Percentiles rank a stretch among this genome's conserved stretches.
Evolutionary conservation across 2,113 vertebrate species (phyloP).

Genomic region (Forbesichthys papilliferus): DNA sequence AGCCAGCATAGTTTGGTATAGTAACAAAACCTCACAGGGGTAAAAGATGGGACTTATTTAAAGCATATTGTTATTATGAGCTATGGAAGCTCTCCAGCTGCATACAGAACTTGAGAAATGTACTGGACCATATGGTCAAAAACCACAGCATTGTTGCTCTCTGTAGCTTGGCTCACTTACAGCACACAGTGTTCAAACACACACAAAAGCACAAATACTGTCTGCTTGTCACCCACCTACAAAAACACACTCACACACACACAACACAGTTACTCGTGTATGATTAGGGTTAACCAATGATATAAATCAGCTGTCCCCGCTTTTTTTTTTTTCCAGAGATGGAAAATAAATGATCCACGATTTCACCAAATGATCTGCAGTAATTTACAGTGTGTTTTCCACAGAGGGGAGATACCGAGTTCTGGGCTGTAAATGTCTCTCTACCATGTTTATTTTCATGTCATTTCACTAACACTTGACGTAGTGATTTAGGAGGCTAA

Average conservation of each 20-base stretch:
- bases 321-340: constrained; percentile 24
- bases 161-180: constrained; percentile 36
- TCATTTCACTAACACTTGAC: constrained; percentile 71
- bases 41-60: constrained; percentile 55
- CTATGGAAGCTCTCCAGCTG: constrained; percentile 60
- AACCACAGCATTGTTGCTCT: constrained; percentile 51
- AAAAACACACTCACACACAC: constrained; percentile 32
- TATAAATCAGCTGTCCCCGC: constrained; percentile 62
- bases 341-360: constrained; percentile 29
- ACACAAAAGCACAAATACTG: constrained; percentile 28
- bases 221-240: background rate
- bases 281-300: constrained; percentile 36
- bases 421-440: constrained; percentile 70
- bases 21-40: constrained; percentile 41
- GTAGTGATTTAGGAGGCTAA: constrained; percentile 55
- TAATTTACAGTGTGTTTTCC: constrained; percentile 71
- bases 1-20: constrained; percentile 18
- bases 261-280: constrained; percentile 31
- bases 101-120: constrained; percentile 51
- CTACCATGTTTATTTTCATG: constrained; percentile 73
- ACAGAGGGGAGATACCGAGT: constrained; percentile 68
- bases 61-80: constrained; percentile 70
- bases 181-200: constrained; percentile 52
- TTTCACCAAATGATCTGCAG: constrained; percentile 66
- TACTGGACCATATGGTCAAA: constrained; percentile 43